phyloP scores from a whole-genome alignment of 2,113 vertebrate species.

The Camelus bactrianus region DNA sequence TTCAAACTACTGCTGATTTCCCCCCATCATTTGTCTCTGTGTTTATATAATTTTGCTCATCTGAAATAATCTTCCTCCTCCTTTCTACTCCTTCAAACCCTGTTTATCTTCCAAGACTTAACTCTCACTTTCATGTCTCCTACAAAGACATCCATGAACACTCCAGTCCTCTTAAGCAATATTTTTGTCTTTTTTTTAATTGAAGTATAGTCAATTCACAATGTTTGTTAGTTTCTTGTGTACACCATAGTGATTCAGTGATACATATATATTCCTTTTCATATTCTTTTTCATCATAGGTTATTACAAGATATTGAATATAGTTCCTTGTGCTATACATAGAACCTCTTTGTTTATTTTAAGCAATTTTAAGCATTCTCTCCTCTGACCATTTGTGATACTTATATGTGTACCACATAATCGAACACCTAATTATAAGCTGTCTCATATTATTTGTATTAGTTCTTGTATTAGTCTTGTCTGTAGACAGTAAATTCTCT shows the following conservation, averaged over 20 bases:
- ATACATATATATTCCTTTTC: too few species aligned
- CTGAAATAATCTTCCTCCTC: constrained; percentile 12
- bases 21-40: neutral
- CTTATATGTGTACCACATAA: neutral
- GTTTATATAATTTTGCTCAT: neutral
- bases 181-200: too few species aligned
- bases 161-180: neutral
- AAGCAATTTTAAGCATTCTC: constrained; percentile 39
- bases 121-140: neutral
- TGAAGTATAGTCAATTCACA: too few species aligned
- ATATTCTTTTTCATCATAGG: too few species aligned
- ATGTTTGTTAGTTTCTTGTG: too few species aligned
- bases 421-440: constrained; percentile 14
- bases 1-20: neutral
- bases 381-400: neutral
- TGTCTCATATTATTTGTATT: constrained; percentile 15
- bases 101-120: constrained; percentile 8
- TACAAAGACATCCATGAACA: neutral
- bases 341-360: too few species aligned
- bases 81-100: neutral
- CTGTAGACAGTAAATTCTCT: constrained; percentile 44
- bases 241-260: too few species aligned
- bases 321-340: too few species aligned
- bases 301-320: too few species aligned
- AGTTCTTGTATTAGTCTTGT: constrained; percentile 31